phyloP scores from a whole-genome alignment of 2,888 invertebrate species.

The Phlogophora meticulosa region DNA sequence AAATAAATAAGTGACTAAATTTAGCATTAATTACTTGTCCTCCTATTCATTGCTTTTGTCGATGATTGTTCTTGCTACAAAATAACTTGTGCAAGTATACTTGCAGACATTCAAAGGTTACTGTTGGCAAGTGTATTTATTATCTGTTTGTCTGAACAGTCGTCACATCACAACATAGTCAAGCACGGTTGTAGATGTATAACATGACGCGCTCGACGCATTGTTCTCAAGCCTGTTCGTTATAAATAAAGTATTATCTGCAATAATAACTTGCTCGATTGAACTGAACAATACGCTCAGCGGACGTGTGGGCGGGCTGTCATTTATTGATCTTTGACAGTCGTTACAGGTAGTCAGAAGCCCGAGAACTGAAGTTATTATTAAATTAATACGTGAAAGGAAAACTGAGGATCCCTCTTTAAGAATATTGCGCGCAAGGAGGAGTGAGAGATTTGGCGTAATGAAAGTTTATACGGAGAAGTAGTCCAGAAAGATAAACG shows the following conservation, averaged over 20 bases:
- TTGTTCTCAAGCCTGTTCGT: constrained; percentile 75
- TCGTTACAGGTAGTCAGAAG: too few species aligned
- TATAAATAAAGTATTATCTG: constrained; percentile 87
- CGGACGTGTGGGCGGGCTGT: constrained; percentile 84
- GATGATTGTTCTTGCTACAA: background rate
- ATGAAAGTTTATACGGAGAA: too few species aligned
- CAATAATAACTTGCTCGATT: constrained; percentile 87
- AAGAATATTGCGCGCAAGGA: too few species aligned
- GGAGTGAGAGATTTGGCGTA: too few species aligned
- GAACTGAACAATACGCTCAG: constrained; percentile 83
- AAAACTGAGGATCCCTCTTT: too few species aligned
- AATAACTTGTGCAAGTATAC: background rate
- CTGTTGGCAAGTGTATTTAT: constrained; percentile 21
- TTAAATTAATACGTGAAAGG: too few species aligned
- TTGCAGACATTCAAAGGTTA: background rate
- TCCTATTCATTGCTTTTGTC: too few species aligned
- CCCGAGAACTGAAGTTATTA: too few species aligned
- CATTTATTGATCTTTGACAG: too few species aligned
- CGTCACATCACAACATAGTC: constrained; percentile 46
- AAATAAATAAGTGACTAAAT: too few species aligned
- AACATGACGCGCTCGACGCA: constrained; percentile 63
- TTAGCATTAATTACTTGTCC: too few species aligned
- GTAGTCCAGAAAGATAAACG: too few species aligned
- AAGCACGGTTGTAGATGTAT: constrained; percentile 34
- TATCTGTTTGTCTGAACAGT: constrained; percentile 28